Evolutionary conservation across 2,888 invertebrate genomes (phyloP).

Genomic region (Leptinotarsa haldemani): DNA sequence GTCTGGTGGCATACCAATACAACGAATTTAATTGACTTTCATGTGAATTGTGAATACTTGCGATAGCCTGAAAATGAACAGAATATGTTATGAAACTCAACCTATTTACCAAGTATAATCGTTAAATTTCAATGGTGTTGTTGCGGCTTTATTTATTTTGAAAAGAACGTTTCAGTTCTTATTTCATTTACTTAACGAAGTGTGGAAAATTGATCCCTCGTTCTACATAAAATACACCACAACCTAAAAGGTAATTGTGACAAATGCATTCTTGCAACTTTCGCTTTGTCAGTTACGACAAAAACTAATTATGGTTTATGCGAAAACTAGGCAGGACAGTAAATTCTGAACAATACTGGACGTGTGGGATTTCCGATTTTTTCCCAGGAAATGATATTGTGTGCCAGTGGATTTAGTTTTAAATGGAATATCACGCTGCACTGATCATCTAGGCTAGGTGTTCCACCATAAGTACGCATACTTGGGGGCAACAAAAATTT

Average conservation of each 20-base stretch:
- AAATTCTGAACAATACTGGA: conserved; percentile 17
- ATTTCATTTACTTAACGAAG: conserved; percentile 14
- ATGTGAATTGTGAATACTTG: no score
- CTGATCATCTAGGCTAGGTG: conserved; percentile 48
- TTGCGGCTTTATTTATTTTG: neutral
- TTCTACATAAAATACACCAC: conserved; percentile 4
- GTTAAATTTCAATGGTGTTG: no score
- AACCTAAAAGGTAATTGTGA: conserved; percentile 23
- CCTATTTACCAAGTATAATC: no score
- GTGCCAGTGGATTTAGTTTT: conserved; percentile 9
- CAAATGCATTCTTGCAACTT: conserved; percentile 14
- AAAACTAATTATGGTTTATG: conserved; percentile 40
- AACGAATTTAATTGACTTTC: no score
- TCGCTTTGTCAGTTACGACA: conserved; percentile 14
- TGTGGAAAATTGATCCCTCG: conserved; percentile 8
- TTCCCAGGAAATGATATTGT: conserved; percentile 13
- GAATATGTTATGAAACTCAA: no score
- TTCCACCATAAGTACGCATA: conserved; percentile 34
- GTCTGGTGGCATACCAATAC: no score
- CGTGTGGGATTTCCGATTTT: conserved; percentile 26
- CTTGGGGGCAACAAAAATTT: conserved; percentile 44
- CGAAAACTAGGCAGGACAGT: conserved; percentile 18
- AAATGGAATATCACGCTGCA: conserved; percentile 45
- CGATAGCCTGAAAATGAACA: no score
- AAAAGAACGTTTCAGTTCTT: neutral